Conservation (phyloP, 2,888 invertebrate genomes). For the Drepanosiphum platanoidis region DNA sequence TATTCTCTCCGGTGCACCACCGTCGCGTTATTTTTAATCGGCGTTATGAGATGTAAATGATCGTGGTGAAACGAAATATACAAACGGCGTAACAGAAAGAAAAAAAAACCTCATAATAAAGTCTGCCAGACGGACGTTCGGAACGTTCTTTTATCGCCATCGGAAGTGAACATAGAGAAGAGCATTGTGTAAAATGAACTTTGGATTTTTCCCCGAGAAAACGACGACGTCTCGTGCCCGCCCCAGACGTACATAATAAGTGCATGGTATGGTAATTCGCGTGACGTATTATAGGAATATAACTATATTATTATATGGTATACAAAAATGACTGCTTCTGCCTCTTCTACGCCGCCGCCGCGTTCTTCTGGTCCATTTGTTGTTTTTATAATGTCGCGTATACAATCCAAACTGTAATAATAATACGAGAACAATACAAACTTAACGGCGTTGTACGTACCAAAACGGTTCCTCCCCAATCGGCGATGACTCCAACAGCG, state of each 20-base stretch:
- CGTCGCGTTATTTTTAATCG: not conserved
- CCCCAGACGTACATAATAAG: constrained; percentile 34
- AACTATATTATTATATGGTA: not conserved
- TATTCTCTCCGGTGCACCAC: too few species aligned
- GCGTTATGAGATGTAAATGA: not conserved
- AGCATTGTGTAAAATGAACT: constrained; percentile 30
- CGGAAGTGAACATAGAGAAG: constrained; percentile 11
- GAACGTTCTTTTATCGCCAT: not conserved
- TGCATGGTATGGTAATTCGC: constrained; percentile 25
- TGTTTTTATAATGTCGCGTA: constrained; percentile 15
- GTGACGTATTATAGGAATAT: not conserved
- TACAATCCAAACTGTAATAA: constrained; percentile 2
- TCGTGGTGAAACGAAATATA: too few species aligned
- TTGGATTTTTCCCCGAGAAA: constrained; percentile 34
- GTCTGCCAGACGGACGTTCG: constrained; percentile 8
- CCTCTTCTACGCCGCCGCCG: not conserved
- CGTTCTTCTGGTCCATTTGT: constrained; percentile 15
- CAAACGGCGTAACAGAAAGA: too few species aligned
- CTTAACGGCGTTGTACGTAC: constrained; percentile 9
- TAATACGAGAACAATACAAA: not conserved
- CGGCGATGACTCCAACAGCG: not conserved
- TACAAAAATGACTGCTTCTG: not conserved
- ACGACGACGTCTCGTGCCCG: constrained; percentile 5
- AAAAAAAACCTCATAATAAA: not conserved
- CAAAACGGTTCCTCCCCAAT: constrained; percentile 27